phyloP scores from a whole-genome alignment of 2,797 vertebrate species.

The Scolopax rusticola region DNA sequence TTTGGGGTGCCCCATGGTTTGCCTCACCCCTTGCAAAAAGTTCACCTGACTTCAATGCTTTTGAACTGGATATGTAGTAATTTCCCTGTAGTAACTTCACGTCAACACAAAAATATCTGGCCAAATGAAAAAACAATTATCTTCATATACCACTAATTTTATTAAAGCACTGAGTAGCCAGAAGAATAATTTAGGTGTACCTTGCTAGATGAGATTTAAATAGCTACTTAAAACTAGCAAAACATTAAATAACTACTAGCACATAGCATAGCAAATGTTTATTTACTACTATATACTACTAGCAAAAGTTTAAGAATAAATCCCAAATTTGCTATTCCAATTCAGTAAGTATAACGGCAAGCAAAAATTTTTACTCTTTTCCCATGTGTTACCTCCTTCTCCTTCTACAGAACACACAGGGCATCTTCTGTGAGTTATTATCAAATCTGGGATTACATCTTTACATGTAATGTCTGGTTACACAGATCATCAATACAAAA shows the following conservation, averaged over 20 bases:
- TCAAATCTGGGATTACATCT: neutral
- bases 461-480: neutral
- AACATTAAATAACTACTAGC: neutral
- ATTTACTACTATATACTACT: too few relatives aligned
- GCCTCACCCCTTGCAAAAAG: neutral
- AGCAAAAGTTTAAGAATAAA: neutral
- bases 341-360: neutral
- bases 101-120: neutral
- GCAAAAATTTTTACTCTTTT: neutral
- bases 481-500: neutral
- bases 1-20: fast-evolving
- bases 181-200: neutral
- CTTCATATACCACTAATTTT: neutral
- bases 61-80: neutral
- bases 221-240: neutral
- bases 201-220: neutral
- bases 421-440: neutral
- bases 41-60: neutral
- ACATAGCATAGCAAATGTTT: neutral
- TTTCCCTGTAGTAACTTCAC: neutral
- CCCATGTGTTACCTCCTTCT: neutral
- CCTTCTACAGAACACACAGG: neutral
- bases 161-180: neutral
- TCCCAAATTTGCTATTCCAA: neutral
- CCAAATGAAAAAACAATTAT: neutral